These are phyloP conservation scores for Dryobotodes eremita DNA, from an alignment of 2,888 invertebrate genomes.

Conservation along the genomic window DNA sequence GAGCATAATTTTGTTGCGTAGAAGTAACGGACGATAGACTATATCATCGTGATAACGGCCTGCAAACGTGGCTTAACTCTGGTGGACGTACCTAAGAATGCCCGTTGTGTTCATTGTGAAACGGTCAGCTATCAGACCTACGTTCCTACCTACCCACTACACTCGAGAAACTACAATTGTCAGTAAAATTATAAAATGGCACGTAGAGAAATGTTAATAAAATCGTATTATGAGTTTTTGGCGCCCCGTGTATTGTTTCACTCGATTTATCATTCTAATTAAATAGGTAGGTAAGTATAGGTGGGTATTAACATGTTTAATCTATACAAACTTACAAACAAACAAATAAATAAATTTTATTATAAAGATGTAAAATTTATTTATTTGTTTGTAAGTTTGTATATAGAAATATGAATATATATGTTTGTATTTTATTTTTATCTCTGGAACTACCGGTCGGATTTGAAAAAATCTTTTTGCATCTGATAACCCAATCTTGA, in stretches of 20 bases:
- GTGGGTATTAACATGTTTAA: neutral
- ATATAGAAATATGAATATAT: no score
- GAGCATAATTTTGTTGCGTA: constrained; percentile 23
- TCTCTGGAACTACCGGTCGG: no score
- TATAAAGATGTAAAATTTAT: no score
- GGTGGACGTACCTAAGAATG: neutral
- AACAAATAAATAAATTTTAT: no score
- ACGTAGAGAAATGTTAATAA: neutral
- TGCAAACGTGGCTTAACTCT: neutral
- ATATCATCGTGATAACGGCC: neutral
- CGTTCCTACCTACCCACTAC: no score
- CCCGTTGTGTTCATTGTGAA: neutral
- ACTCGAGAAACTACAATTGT: no score
- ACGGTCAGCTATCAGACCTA: neutral
- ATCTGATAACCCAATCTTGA: no score
- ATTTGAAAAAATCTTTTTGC: no score
- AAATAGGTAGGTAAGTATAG: neutral
- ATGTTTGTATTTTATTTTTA: no score
- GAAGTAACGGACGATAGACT: neutral
- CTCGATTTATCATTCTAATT: neutral
- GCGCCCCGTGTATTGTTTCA: neutral
- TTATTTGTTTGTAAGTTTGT: no score
- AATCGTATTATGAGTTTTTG: no score
- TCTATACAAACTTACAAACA: no score
- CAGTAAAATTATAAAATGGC: neutral